These are phyloP conservation scores for Montipora capitata DNA, from an alignment of 92 coral and sea anemone species.

Conservation along the genomic window DNA sequence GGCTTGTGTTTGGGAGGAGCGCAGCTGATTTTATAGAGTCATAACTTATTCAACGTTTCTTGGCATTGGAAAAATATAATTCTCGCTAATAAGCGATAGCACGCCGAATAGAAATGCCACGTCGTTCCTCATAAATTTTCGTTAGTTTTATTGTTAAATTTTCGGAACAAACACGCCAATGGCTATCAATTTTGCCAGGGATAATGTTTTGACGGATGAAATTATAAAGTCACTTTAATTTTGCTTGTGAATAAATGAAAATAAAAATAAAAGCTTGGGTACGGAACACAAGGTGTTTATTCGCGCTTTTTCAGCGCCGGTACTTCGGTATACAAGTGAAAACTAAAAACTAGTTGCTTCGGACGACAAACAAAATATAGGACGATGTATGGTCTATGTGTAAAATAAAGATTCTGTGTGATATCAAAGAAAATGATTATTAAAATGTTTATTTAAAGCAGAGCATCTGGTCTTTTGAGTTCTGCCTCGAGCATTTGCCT, in stretches of 20 bases:
- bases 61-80: constrained; percentile 54
- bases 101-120: neutral
- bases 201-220: neutral
- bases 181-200: neutral
- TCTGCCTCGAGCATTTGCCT: constrained; percentile 3
- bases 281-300: neutral
- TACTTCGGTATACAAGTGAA: neutral
- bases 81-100: neutral
- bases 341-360: neutral
- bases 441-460: constrained; percentile 50
- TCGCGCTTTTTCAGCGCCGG: neutral
- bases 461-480: constrained; percentile 41
- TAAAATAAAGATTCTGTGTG: constrained; percentile 42
- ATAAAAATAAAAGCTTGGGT: neutral
- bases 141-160: constrained; percentile 4
- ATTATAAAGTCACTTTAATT: constrained; percentile 2
- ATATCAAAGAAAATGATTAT: constrained; percentile 54
- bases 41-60: constrained; percentile 44
- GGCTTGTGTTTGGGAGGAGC: constrained; percentile 12
- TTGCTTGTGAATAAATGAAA: constrained; percentile 43
- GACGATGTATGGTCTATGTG: constrained; percentile 6
- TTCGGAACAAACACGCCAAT: neutral
- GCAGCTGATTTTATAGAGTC: constrained; percentile 60
- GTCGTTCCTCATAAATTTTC: constrained; percentile 18
- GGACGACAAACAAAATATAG: constrained; percentile 18